These are phyloP conservation scores for Sminthurides aquaticus DNA, from an alignment of 2,888 invertebrate species.

Conservation along the genomic window DNA sequence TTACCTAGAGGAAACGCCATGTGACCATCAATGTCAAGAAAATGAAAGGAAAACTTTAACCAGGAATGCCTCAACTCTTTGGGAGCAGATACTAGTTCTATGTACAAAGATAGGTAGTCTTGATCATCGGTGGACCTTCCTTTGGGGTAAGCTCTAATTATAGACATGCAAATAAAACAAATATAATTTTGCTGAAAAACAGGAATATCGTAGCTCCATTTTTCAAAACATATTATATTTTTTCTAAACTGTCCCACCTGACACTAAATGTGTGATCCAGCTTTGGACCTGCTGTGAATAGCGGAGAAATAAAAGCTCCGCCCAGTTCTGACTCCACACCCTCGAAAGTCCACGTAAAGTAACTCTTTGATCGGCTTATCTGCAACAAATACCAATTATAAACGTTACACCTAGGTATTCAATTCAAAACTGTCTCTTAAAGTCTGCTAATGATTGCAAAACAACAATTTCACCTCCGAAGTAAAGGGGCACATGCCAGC, in stretches of 20 bases:
- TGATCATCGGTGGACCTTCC: background rate
- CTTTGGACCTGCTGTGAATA: background rate
- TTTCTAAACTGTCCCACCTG: background rate
- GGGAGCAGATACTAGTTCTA: background rate
- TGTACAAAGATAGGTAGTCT: background rate
- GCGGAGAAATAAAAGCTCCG: background rate
- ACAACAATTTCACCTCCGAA: background rate
- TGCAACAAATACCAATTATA: background rate
- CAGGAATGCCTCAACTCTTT: background rate
- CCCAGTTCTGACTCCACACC: background rate
- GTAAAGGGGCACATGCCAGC: background rate
- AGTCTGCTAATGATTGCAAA: background rate
- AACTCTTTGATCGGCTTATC: background rate
- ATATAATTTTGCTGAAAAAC: no score
- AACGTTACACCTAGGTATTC: background rate
- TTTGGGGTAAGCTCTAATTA: background rate
- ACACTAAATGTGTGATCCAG: background rate
- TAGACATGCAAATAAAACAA: background rate
- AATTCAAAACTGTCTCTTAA: background rate
- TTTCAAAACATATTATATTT: background rate
- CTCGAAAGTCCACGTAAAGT: conserved; percentile 3
- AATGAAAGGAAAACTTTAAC: background rate
- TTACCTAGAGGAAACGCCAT: background rate
- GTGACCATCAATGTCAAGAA: background rate
- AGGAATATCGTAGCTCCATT: no score